These are phyloP conservation scores for Hippocampus kuda DNA, from an alignment of 2,797 vertebrate genomes.

Conservation along the genomic window DNA sequence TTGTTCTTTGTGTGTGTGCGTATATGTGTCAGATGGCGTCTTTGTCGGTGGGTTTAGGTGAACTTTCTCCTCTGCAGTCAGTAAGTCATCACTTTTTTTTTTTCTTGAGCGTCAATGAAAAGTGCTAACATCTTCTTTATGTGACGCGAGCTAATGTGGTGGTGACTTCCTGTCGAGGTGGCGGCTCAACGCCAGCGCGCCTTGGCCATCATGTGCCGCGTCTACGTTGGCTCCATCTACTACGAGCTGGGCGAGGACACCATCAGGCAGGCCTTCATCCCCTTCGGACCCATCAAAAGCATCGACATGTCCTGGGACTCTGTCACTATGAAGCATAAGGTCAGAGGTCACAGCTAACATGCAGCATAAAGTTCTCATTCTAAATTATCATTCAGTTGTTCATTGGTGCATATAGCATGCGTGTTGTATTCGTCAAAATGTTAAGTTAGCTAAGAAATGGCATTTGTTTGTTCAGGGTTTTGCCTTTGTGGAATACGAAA, in stretches of 20 bases:
- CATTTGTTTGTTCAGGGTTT: constrained; percentile 73
- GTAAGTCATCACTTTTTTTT: constrained; percentile 97
- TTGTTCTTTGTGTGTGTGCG: constrained; percentile 10
- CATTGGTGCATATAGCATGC: too few species aligned
- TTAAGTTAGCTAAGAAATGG: not conserved
- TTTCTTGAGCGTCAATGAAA: constrained; percentile 6
- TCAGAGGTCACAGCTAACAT: constrained; percentile 30
- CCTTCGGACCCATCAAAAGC: constrained; percentile 98
- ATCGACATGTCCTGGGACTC: constrained; percentile 99
- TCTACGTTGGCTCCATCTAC: constrained; percentile 98
- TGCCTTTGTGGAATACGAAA: constrained; percentile 97
- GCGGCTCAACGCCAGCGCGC: constrained; percentile 97
- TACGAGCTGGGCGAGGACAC: constrained; percentile 98
- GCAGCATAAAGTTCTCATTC: too few species aligned
- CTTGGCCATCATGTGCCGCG: constrained; percentile 97
- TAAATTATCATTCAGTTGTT: too few species aligned
- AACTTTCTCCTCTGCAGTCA: constrained; percentile 99
- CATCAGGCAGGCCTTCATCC: constrained; percentile 95
- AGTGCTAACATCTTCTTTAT: constrained; percentile 13
- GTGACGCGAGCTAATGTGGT: constrained; percentile 43
- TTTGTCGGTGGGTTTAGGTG: constrained; percentile 99
- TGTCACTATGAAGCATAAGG: constrained; percentile 99
- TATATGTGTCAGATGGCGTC: constrained; percentile 99
- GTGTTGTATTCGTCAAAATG: not conserved
- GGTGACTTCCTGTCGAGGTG: constrained; percentile 69